Percentiles rank a stretch among this genome's conserved stretches.
phyloP scores from a whole-genome alignment of 2,797 vertebrate species.

The Tinamus major region DNA sequence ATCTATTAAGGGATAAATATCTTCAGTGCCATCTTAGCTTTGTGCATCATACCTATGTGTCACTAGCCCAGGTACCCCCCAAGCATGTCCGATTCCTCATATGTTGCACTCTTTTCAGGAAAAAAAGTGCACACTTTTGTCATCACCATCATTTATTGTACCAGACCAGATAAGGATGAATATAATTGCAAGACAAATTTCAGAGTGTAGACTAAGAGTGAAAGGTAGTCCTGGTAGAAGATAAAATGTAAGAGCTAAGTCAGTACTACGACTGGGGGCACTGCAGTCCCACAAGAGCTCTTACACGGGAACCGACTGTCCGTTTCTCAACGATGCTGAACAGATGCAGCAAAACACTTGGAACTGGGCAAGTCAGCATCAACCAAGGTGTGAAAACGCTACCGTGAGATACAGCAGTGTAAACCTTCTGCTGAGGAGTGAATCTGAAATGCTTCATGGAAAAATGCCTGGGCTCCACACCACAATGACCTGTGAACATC shows the following conservation, averaged over 20 bases:
- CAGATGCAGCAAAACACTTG: not conserved
- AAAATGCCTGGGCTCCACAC: not conserved
- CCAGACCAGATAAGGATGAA: not conserved
- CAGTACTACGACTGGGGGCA: fast-evolving
- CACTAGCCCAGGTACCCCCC: not conserved
- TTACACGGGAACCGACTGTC: not conserved
- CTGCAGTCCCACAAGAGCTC: not conserved
- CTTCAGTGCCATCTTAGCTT: not conserved
- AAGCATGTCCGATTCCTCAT: not conserved
- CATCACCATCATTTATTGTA: not conserved
- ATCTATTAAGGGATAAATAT: not conserved
- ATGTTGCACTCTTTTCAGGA: not conserved
- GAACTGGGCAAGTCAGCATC: not conserved
- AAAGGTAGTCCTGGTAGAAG: not conserved
- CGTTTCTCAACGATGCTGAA: not conserved
- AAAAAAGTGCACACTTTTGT: not conserved
- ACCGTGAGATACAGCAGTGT: not conserved
- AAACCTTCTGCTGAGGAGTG: not conserved
- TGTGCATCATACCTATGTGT: not conserved
- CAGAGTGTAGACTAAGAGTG: not conserved
- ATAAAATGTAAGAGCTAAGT: not conserved
- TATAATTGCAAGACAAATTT: not conserved
- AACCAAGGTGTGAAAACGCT: not conserved
- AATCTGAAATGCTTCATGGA: not conserved
- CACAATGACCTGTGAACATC: not conserved